Evolutionary conservation across 2,888 invertebrate species (phyloP).

Genomic region (Hanleya hanleyi): DNA sequence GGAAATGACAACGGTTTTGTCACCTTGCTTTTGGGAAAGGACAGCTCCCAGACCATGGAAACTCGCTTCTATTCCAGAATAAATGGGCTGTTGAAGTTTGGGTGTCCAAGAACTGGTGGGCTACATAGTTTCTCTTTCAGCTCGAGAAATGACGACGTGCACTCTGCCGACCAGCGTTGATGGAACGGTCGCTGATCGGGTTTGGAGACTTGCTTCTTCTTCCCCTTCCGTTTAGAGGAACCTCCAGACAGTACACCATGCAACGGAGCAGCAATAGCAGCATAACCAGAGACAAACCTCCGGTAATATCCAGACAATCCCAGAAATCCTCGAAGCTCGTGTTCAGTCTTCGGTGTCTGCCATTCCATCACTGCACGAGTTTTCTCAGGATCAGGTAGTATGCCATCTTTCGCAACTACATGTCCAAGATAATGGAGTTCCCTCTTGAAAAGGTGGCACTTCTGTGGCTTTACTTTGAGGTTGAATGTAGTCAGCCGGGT

Average conservation of each 20-base stretch:
- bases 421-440: background rate
- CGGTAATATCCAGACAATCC: background rate
- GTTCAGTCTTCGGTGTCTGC: background rate
- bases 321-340: background rate
- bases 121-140: background rate
- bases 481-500: background rate
- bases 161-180: too few relatives aligned
- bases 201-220: too few relatives aligned
- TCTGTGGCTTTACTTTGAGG: background rate
- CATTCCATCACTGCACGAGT: background rate
- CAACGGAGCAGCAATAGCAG: background rate
- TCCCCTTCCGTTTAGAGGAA: too few relatives aligned
- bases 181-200: too few relatives aligned
- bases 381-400: constrained; percentile 1
- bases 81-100: background rate
- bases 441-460: background rate
- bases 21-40: constrained; percentile 18
- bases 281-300: background rate
- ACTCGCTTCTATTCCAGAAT: background rate
- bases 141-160: too few relatives aligned
- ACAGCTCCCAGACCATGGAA: background rate
- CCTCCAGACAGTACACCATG: background rate
- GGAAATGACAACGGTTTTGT: constrained; percentile 6
- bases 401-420: constrained; percentile 15
- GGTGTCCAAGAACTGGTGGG: background rate